These are phyloP conservation scores for Harpalus rubripes DNA, from an alignment of 2,888 invertebrate genomes.

Conservation along the genomic window DNA sequence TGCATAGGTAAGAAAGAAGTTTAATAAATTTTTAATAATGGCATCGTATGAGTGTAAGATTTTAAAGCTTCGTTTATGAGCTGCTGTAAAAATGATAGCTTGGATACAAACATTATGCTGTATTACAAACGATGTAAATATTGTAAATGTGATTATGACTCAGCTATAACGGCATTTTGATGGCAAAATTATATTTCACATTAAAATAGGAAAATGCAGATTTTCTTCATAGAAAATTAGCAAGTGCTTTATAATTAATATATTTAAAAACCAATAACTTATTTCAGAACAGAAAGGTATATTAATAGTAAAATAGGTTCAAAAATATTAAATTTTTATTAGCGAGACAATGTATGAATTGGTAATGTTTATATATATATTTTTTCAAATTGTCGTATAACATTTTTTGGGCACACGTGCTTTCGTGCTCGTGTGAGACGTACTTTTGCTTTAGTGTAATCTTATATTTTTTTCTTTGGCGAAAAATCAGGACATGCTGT, in stretches of 20 bases:
- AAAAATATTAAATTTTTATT: too few species aligned
- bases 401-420: too few species aligned
- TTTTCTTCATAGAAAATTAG: background rate
- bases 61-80: constrained; percentile 47
- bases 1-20: constrained; percentile 13
- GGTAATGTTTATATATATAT: too few species aligned
- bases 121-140: constrained; percentile 51
- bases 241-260: background rate
- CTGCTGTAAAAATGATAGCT: constrained; percentile 45
- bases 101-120: constrained; percentile 38
- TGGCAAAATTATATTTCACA: constrained; percentile 1
- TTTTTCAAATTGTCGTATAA: too few species aligned
- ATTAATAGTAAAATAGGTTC: too few species aligned
- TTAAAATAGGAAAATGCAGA: background rate
- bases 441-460: too few species aligned
- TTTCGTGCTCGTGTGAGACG: too few species aligned
- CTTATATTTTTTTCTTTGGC: too few species aligned
- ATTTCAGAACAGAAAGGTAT: too few species aligned
- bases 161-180: constrained; percentile 17
- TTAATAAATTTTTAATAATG: constrained; percentile 54
- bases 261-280: background rate
- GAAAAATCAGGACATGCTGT: background rate
- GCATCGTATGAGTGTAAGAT: constrained; percentile 25
- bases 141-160: constrained; percentile 31
- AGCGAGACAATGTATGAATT: too few species aligned